Base-by-base conservation (phyloP, 2,888 invertebrate species). In the Pandemis cinnamomeana region DNA sequence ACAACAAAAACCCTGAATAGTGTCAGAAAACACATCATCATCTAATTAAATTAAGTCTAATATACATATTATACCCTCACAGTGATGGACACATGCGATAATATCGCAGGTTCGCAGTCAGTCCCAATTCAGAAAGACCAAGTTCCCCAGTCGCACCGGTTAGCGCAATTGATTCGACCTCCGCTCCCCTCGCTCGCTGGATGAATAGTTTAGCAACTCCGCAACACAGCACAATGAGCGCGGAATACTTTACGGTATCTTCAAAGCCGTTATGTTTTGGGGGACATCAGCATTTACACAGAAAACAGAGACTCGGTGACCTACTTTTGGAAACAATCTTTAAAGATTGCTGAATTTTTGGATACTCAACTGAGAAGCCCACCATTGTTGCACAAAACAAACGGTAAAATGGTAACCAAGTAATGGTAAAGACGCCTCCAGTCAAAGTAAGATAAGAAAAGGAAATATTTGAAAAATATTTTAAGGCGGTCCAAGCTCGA, bases 91-190 rank as follows among this genome's bases (percentile, higher is more conserved):
- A 55, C 55, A 27, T 58, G 58, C 27, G 58, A 58, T 27, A 11
- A 20, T 58, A 27, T 15, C 11, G 58, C 53, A 46, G 13, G 51
- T 62, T 61, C 46, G 61, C 51, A 36, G 46, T 44, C 42, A 11
- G 11, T 27, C 58, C 46, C 69, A 8, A 44, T 44, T 42, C 44
- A 71, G 71, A 73, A 72, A 77, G 75, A 71, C 55, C 53, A 44
- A n/a, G 67, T 55, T 46, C 64, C 58, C 62, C 60, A 46, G 72
- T 73, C 58, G 67, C 48, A 20, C 58, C 58, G 60, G 58, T 76
- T 78, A 74, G 75, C 79, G 79, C 86, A 86, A 90, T 89, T 89
- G 87, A 87, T 88, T 87, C 82, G 86, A 86, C 89, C 90, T 88
- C 85, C 76, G 77, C 77, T 78, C 85, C 82, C 82, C 81, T 70